Evolutionary conservation across 2,888 invertebrate genomes (phyloP).

Genomic region (Pollenia labialis): DNA sequence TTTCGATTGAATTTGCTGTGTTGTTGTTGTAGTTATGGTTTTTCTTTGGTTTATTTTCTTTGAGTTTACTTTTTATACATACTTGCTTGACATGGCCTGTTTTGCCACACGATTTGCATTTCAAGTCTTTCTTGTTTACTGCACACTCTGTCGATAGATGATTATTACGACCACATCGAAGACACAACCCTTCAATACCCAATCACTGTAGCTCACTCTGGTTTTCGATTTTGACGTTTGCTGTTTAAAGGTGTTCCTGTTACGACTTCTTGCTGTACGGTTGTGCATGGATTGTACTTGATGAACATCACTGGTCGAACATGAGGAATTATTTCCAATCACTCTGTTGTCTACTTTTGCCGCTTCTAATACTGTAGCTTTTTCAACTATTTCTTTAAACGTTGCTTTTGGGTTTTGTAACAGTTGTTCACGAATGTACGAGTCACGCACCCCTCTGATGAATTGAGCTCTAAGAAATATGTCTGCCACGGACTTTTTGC

Average conservation of each 20-base stretch:
- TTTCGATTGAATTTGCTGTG: not conserved
- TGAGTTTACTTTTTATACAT: slow-evolving; percentile 34
- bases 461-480: too few species aligned
- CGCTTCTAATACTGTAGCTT: slow-evolving; percentile 51
- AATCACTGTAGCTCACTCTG: slow-evolving; percentile 33
- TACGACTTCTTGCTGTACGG: too few species aligned
- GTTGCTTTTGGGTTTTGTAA: slow-evolving; percentile 40
- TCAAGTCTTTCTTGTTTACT: slow-evolving; percentile 40
- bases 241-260: too few species aligned
- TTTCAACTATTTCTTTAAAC: slow-evolving; percentile 51
- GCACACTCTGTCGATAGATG: slow-evolving; percentile 44
- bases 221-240: too few species aligned
- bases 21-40: not conserved
- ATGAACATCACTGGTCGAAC: too few species aligned
- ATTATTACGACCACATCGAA: slow-evolving; percentile 39
- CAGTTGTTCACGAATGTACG: slow-evolving; percentile 41
- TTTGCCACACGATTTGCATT: slow-evolving; percentile 35
- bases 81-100: slow-evolving; percentile 19
- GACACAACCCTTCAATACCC: slow-evolving; percentile 36
- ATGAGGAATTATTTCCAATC: slow-evolving; percentile 29
- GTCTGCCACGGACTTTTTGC: not conserved
- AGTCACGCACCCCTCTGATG: too few species aligned
- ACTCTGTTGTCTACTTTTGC: slow-evolving; percentile 44
- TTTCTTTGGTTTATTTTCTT: slow-evolving; percentile 37
- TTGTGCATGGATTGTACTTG: too few species aligned